Percentiles rank a stretch among this genome's conserved stretches.
Evolutionary conservation across 2,113 vertebrate genomes (phyloP).

Genomic region (Globicephala melas): DNA sequence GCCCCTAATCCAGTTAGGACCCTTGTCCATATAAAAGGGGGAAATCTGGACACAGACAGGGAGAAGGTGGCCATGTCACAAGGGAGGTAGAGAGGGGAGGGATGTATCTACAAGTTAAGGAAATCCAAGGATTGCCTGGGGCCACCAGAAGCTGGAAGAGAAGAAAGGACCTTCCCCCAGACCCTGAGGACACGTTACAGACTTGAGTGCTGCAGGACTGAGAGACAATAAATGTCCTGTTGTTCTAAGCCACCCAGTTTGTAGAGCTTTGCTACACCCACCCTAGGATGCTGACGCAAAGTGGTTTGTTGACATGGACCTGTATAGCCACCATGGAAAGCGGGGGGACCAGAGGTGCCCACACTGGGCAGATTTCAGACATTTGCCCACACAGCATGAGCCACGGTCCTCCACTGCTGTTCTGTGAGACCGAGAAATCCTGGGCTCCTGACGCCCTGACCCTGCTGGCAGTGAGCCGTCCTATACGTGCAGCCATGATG

Average conservation of each 20-base stretch:
- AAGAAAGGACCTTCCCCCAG: too few species aligned
- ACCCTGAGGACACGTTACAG: too few species aligned
- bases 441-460: neutral
- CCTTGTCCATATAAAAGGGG: neutral
- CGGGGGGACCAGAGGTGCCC: neutral
- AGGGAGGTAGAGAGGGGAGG: neutral
- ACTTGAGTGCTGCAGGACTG: too few species aligned
- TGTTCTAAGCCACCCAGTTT: too few species aligned
- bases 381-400: fast-evolving
- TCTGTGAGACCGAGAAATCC: neutral
- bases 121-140: too few species aligned
- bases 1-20: neutral
- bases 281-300: neutral
- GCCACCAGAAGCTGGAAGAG: neutral
- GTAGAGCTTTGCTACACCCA: too few species aligned
- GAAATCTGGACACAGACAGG: too few species aligned
- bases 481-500: fast-evolving
- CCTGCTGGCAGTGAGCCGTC: fast-evolving
- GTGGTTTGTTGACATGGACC: neutral
- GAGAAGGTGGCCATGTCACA: neutral
- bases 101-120: neutral
- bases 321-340: fast-evolving
- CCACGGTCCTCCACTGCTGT: fast-evolving
- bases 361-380: neutral
- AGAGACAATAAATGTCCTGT: too few species aligned